Evolutionary conservation across 2,888 invertebrate species (phyloP).

Genomic region (Macroteleia sp.): DNA sequence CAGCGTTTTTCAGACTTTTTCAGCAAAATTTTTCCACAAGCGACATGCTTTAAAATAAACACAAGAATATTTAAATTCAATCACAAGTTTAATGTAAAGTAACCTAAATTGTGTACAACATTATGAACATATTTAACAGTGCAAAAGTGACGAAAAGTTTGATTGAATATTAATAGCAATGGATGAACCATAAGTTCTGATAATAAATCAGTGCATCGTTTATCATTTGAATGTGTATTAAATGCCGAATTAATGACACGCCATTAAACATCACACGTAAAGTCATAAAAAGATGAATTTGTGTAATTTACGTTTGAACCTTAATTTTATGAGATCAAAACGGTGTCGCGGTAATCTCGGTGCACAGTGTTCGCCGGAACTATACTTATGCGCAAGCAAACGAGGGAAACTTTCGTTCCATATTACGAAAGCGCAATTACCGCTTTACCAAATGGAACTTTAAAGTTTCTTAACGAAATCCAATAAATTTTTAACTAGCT

Average conservation of each 20-base stretch:
- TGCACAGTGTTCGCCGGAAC: constrained; percentile 30
- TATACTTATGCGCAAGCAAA: constrained; percentile 56
- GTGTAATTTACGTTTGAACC: constrained; percentile 45
- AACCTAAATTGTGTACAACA: too few relatives aligned
- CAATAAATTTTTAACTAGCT: constrained; percentile 73
- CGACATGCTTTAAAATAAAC: too few relatives aligned
- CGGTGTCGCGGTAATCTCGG: constrained; percentile 53
- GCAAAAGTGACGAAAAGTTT: too few relatives aligned
- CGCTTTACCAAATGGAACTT: constrained; percentile 69
- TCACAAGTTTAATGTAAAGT: too few relatives aligned
- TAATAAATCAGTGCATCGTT: constrained; percentile 37
- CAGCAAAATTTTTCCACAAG: too few relatives aligned
- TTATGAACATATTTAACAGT: too few relatives aligned
- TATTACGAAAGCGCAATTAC: constrained; percentile 70
- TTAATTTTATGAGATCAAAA: constrained; percentile 53
- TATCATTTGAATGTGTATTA: constrained; percentile 30
- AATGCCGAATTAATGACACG: constrained; percentile 14
- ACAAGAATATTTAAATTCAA: too few relatives aligned
- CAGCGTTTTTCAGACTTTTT: too few relatives aligned
- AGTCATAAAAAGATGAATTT: constrained; percentile 37
- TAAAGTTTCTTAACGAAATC: constrained; percentile 74
- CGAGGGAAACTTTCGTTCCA: constrained; percentile 64
- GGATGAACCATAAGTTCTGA: too few relatives aligned
- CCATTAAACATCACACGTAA: constrained; percentile 32
- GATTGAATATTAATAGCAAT: too few relatives aligned